Conservation (phyloP, 2,113 vertebrate species). For the Brachionichthys hirsutus region DNA sequence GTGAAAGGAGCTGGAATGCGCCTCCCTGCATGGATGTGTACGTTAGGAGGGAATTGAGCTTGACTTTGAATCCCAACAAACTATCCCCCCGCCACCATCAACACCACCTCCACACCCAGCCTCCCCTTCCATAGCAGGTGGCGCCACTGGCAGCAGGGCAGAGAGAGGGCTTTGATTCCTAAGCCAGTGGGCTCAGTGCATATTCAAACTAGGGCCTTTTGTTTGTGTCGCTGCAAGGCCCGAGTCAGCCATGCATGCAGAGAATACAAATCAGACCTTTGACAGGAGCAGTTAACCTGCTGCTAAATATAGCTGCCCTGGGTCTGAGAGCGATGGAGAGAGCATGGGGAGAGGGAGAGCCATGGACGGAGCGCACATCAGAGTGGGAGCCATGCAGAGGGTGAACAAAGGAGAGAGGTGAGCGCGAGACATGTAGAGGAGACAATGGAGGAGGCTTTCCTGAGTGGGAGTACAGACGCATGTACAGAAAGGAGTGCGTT, state of each 20-base stretch:
- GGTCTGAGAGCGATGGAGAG: conserved; percentile 61
- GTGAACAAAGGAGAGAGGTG: conserved; percentile 43
- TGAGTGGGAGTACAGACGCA: no score
- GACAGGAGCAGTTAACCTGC: conserved; percentile 80
- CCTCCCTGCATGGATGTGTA: conserved; percentile 46
- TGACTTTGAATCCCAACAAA: conserved; percentile 55
- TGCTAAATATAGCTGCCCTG: conserved; percentile 78
- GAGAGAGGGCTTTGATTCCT: conserved; percentile 76
- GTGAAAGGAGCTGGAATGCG: conserved; percentile 26
- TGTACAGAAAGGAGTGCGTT: background rate
- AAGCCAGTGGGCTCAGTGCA: conserved; percentile 73
- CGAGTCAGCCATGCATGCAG: conserved; percentile 73
- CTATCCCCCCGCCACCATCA: background rate
- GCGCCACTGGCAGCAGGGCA: conserved; percentile 67
- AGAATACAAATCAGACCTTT: conserved; percentile 82
- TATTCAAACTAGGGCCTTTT: conserved; percentile 77
- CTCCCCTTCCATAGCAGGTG: conserved; percentile 72
- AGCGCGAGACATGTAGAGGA: conserved; percentile 24
- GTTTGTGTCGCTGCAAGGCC: conserved; percentile 74
- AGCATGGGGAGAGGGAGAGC: conserved; percentile 39
- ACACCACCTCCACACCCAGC: conserved; percentile 17
- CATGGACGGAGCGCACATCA: conserved; percentile 41
- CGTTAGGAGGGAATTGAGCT: conserved; percentile 47
- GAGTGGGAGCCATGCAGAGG: conserved; percentile 36
- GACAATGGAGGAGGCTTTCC: conserved; percentile 13